Evolutionary conservation across 2,797 vertebrate genomes (phyloP).

Genomic region (Sebastes oblongus): DNA sequence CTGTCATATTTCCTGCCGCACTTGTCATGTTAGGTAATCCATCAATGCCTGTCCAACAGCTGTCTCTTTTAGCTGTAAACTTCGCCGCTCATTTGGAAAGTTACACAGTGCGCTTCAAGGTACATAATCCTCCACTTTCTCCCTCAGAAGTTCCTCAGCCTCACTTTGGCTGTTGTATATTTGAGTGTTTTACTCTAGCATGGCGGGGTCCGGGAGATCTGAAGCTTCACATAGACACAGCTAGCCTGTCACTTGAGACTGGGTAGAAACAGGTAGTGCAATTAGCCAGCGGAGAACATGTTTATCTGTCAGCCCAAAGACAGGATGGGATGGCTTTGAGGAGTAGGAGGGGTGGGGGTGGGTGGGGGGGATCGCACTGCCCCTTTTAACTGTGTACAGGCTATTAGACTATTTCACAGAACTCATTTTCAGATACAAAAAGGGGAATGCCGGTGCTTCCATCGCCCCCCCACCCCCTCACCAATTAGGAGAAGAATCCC

Average conservation of each 20-base stretch:
- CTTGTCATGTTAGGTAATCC: slow-evolving; percentile 62
- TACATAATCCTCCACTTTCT: slow-evolving; percentile 41
- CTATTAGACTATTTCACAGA: slow-evolving; percentile 85
- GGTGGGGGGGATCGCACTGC: slow-evolving; percentile 3
- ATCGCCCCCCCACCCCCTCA: slow-evolving; percentile 57
- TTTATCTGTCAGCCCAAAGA: slow-evolving; percentile 74
- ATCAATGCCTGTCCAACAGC: slow-evolving; percentile 44
- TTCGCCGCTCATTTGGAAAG: slow-evolving; percentile 59
- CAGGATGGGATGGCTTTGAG: slow-evolving; percentile 66
- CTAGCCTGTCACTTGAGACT: slow-evolving; percentile 66
- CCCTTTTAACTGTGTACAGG: slow-evolving; percentile 79
- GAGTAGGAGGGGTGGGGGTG: slow-evolving; percentile 9
- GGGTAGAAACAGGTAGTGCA: slow-evolving; percentile 72
- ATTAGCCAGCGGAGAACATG: slow-evolving; percentile 72
- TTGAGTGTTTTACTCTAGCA: slow-evolving; percentile 50
- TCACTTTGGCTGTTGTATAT: slow-evolving; percentile 44
- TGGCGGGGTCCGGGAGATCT: slow-evolving; percentile 59
- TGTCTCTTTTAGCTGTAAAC: slow-evolving; percentile 52
- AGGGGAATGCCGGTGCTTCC: slow-evolving; percentile 79
- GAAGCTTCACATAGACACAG: slow-evolving; percentile 56
- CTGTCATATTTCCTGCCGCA: slow-evolving; percentile 39
- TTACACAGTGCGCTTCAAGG: slow-evolving; percentile 44
- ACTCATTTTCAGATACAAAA: slow-evolving; percentile 86
- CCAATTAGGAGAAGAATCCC: slow-evolving; percentile 93
- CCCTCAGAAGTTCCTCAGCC: slow-evolving; percentile 44